Conservation (phyloP, 2,113 vertebrate species). For the Bettongia penicillata region DNA sequence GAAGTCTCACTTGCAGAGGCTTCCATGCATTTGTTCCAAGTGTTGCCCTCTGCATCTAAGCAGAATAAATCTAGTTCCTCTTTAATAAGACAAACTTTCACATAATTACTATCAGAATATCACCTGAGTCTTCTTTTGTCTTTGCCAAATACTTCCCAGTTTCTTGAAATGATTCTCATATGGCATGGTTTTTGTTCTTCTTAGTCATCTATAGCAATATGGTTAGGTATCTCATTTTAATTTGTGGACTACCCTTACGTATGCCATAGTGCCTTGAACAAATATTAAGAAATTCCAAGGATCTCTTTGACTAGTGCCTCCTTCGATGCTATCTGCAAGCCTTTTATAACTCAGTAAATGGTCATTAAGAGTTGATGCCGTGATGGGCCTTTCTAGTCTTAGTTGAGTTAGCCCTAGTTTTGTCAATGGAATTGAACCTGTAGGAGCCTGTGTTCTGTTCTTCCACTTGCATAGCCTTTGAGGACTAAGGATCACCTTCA, state of each 20-base stretch:
- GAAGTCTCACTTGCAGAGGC: neutral
- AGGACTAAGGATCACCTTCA: neutral
- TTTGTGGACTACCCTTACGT: neutral
- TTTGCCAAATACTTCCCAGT: neutral
- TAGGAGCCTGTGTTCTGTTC: neutral
- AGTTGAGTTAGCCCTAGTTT: neutral
- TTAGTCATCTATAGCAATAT: neutral
- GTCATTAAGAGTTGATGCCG: neutral
- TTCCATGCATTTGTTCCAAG: neutral
- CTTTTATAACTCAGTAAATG: neutral
- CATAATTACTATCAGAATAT: neutral
- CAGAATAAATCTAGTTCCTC: neutral
- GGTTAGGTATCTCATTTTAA: neutral
- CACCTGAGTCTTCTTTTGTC: neutral
- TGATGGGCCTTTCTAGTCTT: neutral
- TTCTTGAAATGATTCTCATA: neutral
- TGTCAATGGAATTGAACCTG: neutral
- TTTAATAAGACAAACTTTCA: neutral
- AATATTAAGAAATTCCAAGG: neutral
- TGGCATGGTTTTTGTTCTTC: neutral
- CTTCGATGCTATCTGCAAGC: neutral
- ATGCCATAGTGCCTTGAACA: neutral
- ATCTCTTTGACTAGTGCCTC: neutral
- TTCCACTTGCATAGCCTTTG: neutral
- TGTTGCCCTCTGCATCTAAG: neutral